A percentile compares a stretch with the other conserved stretches of the same genome.
phyloP scores from a whole-genome alignment of 2,113 vertebrate genomes.

The Bubalus kerabau region DNA sequence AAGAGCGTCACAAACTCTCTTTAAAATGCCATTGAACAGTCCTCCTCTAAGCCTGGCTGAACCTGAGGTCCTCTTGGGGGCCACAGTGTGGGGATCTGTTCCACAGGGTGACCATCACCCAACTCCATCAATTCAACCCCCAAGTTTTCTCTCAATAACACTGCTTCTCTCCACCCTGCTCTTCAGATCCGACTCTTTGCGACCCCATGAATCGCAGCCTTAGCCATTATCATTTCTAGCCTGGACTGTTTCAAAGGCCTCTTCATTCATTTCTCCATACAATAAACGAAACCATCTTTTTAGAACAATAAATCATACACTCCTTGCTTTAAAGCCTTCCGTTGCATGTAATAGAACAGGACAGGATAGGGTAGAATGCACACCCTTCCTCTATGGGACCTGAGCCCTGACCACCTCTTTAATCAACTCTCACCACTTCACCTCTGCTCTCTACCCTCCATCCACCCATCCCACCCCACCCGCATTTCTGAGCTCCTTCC shows the following conservation, averaged over 20 bases:
- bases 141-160: fast-evolving
- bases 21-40: background rate
- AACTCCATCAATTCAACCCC: background rate
- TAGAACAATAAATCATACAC: background rate
- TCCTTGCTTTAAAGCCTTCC: background rate
- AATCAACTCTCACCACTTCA: background rate
- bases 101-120: background rate
- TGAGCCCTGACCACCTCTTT: too few species aligned
- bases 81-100: background rate
- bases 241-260: background rate
- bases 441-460: background rate
- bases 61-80: background rate
- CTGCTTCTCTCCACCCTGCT: background rate
- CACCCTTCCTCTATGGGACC: background rate
- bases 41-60: background rate
- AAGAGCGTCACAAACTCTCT: background rate
- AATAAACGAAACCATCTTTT: background rate
- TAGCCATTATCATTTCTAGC: background rate
- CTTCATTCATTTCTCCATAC: background rate
- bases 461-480: too few species aligned
- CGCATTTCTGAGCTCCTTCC: background rate
- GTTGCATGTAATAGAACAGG: background rate
- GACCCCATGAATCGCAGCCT: too few species aligned
- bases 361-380: background rate
- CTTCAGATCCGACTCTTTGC: too few species aligned